Conservation (phyloP, 1,140 invertebrate genomes). For the Halesus radiatus region DNA sequence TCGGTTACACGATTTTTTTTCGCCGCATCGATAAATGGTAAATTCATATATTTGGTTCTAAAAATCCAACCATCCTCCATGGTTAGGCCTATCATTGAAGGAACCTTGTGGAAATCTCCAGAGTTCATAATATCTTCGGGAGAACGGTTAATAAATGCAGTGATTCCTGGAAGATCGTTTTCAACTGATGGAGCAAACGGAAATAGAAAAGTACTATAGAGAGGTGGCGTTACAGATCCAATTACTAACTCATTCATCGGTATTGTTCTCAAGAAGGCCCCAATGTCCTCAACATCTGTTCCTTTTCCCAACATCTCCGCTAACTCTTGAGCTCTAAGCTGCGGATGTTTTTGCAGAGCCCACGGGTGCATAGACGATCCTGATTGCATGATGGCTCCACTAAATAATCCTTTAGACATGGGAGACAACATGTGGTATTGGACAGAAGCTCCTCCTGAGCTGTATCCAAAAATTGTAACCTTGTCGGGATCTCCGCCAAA, state of each 20-base stretch:
- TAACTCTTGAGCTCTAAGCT: constrained; percentile 68
- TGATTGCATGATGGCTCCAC: too few species aligned
- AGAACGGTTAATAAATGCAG: constrained; percentile 47
- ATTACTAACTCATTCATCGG: constrained; percentile 56
- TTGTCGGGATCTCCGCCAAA: too few species aligned
- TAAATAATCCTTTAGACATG: too few species aligned
- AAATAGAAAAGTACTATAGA: constrained; percentile 45
- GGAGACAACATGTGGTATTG: too few species aligned
- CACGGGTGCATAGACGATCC: constrained; percentile 73
- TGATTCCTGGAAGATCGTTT: constrained; percentile 42
- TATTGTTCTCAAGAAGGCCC: constrained; percentile 49
- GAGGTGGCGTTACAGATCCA: constrained; percentile 55
- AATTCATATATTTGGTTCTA: neutral
- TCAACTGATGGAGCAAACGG: constrained; percentile 34
- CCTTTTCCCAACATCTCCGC: constrained; percentile 69
- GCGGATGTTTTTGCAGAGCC: constrained; percentile 69
- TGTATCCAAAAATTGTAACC: too few species aligned
- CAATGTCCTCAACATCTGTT: too few species aligned
- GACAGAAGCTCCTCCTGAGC: too few species aligned
- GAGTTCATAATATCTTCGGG: constrained; percentile 51
- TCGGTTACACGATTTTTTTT: neutral
- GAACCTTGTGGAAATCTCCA: constrained; percentile 54
- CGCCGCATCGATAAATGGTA: neutral
- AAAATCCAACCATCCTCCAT: constrained; percentile 51
- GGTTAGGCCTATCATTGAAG: constrained; percentile 50